These are phyloP conservation scores for Dione juno DNA, from an alignment of 2,888 invertebrate species.

Conservation along the genomic window DNA sequence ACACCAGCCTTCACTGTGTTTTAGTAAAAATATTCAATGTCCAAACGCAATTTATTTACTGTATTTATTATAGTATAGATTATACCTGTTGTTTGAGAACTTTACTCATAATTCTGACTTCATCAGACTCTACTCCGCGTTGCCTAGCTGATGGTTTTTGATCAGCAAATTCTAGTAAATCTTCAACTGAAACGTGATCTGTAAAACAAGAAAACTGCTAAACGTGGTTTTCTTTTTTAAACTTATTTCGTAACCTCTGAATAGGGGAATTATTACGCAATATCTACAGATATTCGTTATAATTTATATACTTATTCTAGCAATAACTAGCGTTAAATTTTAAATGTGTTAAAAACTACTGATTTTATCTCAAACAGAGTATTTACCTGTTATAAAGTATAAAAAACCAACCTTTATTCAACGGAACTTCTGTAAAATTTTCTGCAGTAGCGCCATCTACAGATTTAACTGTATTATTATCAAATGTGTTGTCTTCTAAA, in stretches of 20 bases:
- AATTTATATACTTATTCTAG: too few species aligned
- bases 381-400: too few species aligned
- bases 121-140: constrained; percentile 93
- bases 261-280: too few species aligned
- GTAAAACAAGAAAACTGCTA: constrained; percentile 38
- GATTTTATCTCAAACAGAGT: too few species aligned
- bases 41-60: too few species aligned
- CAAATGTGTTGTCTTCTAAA: constrained; percentile 40
- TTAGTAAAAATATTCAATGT: too few species aligned
- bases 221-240: not conserved
- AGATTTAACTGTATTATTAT: constrained; percentile 25
- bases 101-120: constrained; percentile 95
- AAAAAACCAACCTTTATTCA: constrained; percentile 61
- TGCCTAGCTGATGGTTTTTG: constrained; percentile 92
- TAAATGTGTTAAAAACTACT: too few species aligned
- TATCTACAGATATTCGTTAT: too few species aligned
- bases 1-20: too few species aligned
- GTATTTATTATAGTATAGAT: too few species aligned
- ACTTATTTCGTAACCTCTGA: too few species aligned
- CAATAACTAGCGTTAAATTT: too few species aligned
- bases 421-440: constrained; percentile 54
- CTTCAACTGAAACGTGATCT: constrained; percentile 96
- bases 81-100: constrained; percentile 89
- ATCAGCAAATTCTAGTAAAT: constrained; percentile 93
- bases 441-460: constrained; percentile 43